These are phyloP conservation scores for Leptobrachium leishanense DNA, from an alignment of 2,113 vertebrate species.

Conservation along the genomic window DNA sequence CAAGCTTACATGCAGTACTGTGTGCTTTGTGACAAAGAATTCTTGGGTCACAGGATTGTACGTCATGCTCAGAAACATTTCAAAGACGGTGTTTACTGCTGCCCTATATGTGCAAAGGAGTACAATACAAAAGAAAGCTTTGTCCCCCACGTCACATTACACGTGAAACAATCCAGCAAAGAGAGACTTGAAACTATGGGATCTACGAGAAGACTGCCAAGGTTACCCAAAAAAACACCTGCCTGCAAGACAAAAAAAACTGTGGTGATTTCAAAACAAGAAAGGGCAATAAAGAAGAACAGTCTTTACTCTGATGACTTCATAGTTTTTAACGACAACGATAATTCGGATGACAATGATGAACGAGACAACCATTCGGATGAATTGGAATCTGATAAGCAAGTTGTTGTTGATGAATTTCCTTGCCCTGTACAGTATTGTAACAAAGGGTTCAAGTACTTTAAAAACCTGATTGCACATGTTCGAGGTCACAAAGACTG, in stretches of 20 bases:
- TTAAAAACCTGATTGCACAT: conserved; percentile 91
- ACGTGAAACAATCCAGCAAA: conserved; percentile 95
- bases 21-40: conserved; percentile 95
- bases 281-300: conserved; percentile 78
- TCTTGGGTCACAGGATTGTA: conserved; percentile 93
- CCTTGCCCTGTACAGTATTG: conserved; percentile 89
- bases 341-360: conserved; percentile 69
- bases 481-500: conserved; percentile 87
- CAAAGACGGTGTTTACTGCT: conserved; percentile 84
- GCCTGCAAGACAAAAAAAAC: conserved; percentile 70
- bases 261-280: conserved; percentile 71
- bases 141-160: conserved; percentile 89
- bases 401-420: conserved; percentile 75
- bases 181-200: conserved; percentile 91
- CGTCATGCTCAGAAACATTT: conserved; percentile 93
- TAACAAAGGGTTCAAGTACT: conserved; percentile 91
- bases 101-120: conserved; percentile 91
- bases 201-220: conserved; percentile 78
- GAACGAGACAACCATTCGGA: conserved; percentile 73
- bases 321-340: conserved; percentile 68
- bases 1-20: conserved; percentile 99
- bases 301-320: conserved; percentile 74
- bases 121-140: conserved; percentile 90
- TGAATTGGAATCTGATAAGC: conserved; percentile 60
- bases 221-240: conserved; percentile 73